Evolutionary conservation across 1,140 invertebrate species (phyloP).

Genomic region (Habropoda laboriosa): DNA sequence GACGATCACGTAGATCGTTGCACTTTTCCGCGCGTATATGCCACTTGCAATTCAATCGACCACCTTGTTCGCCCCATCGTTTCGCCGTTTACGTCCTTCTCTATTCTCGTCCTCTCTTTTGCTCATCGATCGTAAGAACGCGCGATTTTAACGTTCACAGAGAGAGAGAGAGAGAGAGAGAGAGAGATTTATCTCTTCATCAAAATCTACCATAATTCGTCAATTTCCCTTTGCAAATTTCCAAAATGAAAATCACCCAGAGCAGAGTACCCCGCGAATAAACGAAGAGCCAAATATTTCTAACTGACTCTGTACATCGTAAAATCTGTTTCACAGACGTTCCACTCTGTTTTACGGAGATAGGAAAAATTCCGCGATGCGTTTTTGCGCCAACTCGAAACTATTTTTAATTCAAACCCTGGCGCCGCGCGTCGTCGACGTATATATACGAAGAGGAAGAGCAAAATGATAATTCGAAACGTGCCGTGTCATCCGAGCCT

Average conservation of each 20-base stretch:
- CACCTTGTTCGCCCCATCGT: constrained; percentile 28
- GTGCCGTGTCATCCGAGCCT: constrained; percentile 23
- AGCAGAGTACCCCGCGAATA: too few species aligned
- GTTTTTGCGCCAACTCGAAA: neutral
- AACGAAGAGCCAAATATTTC: too few species aligned
- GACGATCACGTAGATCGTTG: constrained; percentile 51
- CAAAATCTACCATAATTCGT: too few species aligned
- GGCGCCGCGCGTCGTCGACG: neutral
- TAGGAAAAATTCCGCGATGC: neutral
- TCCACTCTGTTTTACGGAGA: neutral
- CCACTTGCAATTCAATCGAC: constrained; percentile 39
- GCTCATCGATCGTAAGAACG: too few species aligned
- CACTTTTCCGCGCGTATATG: constrained; percentile 25
- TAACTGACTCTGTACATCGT: too few species aligned
- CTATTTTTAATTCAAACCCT: constrained; percentile 31
- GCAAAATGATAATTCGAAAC: constrained; percentile 37
- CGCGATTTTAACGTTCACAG: too few species aligned
- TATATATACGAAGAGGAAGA: constrained; percentile 31
- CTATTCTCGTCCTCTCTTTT: too few species aligned
- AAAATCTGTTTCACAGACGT: neutral
- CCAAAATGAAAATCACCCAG: too few species aligned
- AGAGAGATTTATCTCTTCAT: too few species aligned
- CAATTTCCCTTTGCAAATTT: too few species aligned
- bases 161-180: too few species aligned
- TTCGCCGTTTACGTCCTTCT: constrained; percentile 24